Percentiles rank a stretch among this genome's conserved stretches.
Conservation (phyloP, 1,140 invertebrate genomes). For the Coptotermes formosanus region DNA sequence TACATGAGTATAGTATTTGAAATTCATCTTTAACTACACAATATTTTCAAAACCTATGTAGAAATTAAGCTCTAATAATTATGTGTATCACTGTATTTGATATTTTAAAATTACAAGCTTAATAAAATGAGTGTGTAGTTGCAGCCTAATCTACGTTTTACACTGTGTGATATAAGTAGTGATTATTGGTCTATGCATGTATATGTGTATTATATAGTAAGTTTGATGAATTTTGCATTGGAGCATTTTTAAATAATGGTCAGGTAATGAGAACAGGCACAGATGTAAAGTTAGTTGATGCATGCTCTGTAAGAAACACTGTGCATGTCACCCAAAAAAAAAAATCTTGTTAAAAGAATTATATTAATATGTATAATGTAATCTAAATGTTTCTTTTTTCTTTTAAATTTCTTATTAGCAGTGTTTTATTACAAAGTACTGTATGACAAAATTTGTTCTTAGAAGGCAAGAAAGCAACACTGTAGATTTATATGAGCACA, state of each 20-base stretch:
- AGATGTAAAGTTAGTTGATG: background rate
- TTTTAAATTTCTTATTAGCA: background rate
- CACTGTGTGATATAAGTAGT: background rate
- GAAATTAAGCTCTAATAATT: background rate
- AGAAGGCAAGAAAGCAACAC: background rate
- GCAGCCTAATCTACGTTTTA: background rate
- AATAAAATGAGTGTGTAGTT: background rate
- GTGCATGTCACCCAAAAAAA: background rate
- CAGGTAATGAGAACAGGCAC: background rate
- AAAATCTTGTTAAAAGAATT: background rate
- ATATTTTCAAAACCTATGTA: background rate
- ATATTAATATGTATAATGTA: background rate
- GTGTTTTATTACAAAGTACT: background rate
- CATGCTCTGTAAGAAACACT: background rate
- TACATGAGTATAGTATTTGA: background rate
- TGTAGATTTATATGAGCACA: background rate
- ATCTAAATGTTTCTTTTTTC: background rate
- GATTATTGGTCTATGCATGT: background rate
- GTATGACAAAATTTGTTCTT: background rate
- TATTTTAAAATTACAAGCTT: background rate
- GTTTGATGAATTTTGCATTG: background rate
- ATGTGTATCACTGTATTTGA: background rate
- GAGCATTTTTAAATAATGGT: background rate
- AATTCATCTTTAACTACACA: slow-evolving; percentile 2
- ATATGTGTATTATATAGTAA: background rate